Evolutionary conservation across 1,140 invertebrate genomes (phyloP), one percentile per base, ranked within the genome.

Genomic region (Brachionus sp.): DNA sequence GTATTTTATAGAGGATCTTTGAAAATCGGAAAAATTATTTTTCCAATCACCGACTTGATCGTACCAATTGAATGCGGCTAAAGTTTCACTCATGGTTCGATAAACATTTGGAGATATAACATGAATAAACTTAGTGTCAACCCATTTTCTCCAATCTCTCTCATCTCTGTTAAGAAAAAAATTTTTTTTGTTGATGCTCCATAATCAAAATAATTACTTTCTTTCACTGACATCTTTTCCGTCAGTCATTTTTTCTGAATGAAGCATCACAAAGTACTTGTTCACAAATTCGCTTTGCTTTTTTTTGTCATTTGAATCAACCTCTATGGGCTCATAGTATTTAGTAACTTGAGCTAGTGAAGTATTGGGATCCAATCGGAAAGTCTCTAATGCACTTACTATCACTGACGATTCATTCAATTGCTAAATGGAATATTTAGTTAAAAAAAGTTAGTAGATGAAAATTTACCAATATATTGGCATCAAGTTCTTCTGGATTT

Each of bases 41-140:
- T 94, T 92, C 84, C 84, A 84, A 13, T 84, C 53, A 84, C 85
- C 88, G 86, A 92, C 92, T 85, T 94, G 88, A 10, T 94, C 94
- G 89, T 97, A 98, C 93, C 94, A 95, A 84, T 93, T 92, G 87
- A 98, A 98, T 0, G 95, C 93, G 87, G 95, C 92, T 19, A 95
- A 87, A 0, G 97, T 91, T 91, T 99, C 97, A 4, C 88, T 87
- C 4, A 91, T 88, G 0, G 94, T 95, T 82, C 95, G 91, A 86
- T 99, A 99, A 70, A 98, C 95, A 90, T 99, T 99, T 10, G 97
- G 97, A 3, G 97, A 98, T 53, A 99, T 90, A 0, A 93, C 92
- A 87, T 98, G 96, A 1, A 98, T 95, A 9, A 97, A 90, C 66
- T 93, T 92, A 68, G 92, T 91, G 88, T 99, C 97, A 0, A 93